Evolutionary conservation across 2,888 invertebrate genomes (phyloP).

Genomic region (Limnephilus rhombicus): DNA sequence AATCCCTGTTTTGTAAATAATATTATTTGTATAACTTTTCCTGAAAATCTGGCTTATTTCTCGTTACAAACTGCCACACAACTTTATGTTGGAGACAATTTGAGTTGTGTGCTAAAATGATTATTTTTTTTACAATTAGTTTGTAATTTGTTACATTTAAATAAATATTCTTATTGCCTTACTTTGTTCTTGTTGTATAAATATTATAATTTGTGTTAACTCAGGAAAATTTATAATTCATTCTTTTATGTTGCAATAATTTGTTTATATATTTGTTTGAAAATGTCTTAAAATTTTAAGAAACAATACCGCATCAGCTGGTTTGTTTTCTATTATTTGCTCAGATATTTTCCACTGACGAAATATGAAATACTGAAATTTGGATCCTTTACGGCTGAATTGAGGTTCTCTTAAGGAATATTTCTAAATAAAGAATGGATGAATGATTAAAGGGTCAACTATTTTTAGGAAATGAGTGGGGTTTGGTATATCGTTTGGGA

Average conservation of each 20-base stretch:
- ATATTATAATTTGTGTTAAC: conserved; percentile 41
- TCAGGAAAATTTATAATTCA: background rate
- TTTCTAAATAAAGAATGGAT: background rate
- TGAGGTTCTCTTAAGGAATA: conserved; percentile 8
- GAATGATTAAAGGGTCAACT: background rate
- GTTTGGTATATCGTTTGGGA: background rate
- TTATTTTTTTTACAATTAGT: background rate
- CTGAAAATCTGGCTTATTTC: conserved; percentile 17
- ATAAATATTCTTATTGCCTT: conserved; percentile 11
- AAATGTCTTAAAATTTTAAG: background rate
- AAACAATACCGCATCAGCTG: background rate
- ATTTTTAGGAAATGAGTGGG: background rate
- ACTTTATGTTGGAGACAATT: background rate
- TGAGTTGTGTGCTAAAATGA: background rate
- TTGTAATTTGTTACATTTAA: background rate
- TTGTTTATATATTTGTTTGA: background rate
- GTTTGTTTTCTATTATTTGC: conserved; percentile 7
- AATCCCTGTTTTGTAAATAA: background rate
- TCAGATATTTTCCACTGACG: conserved; percentile 22
- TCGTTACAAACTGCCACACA: background rate
- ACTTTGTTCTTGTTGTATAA: conserved; percentile 12
- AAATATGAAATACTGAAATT: background rate
- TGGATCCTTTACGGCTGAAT: background rate
- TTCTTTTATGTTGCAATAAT: conserved; percentile 27
- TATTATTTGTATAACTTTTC: conserved; percentile 4